A percentile compares a stretch with the other conserved stretches of the same genome.
Evolutionary conservation across 2,888 invertebrate species (phyloP).

Genomic region (Noctua janthe): DNA sequence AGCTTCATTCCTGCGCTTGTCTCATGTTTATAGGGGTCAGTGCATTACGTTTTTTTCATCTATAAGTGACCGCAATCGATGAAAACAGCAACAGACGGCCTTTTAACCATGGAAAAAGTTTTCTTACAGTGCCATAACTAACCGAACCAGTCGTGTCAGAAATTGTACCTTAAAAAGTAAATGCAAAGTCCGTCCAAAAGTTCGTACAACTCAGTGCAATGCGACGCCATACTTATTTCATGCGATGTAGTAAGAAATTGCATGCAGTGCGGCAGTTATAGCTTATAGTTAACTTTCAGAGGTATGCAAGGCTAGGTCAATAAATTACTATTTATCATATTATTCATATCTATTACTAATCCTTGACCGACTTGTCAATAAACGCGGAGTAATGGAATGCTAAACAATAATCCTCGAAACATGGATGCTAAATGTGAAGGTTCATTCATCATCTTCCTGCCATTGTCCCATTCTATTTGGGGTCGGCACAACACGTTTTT

Average conservation of each 20-base stretch:
- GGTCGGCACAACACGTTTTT: too few species aligned
- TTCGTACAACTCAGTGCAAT: background rate
- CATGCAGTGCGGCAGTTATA: slow-evolving; percentile 33
- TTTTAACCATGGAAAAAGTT: background rate
- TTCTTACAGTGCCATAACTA: background rate
- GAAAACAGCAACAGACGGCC: background rate
- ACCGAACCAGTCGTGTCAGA: background rate
- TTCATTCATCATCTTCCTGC: background rate
- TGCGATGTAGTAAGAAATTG: slow-evolving; percentile 7
- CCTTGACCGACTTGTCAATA: background rate
- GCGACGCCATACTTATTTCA: background rate
- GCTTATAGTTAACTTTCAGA: slow-evolving; percentile 19
- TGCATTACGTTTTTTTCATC: background rate
- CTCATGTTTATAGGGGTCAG: background rate
- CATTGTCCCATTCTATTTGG: too few species aligned
- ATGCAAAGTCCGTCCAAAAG: background rate
- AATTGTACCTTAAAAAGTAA: too few species aligned
- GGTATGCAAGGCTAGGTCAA: slow-evolving; percentile 32
- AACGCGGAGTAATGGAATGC: background rate
- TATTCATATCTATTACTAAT: slow-evolving; percentile 7
- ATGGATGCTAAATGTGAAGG: background rate
- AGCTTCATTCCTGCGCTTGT: too few species aligned
- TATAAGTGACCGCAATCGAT: background rate
- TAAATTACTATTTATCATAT: background rate
- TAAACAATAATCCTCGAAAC: background rate